These are phyloP conservation scores for Sphaeridia pumilis DNA, from an alignment of 2,888 invertebrate genomes.

Conservation along the genomic window DNA sequence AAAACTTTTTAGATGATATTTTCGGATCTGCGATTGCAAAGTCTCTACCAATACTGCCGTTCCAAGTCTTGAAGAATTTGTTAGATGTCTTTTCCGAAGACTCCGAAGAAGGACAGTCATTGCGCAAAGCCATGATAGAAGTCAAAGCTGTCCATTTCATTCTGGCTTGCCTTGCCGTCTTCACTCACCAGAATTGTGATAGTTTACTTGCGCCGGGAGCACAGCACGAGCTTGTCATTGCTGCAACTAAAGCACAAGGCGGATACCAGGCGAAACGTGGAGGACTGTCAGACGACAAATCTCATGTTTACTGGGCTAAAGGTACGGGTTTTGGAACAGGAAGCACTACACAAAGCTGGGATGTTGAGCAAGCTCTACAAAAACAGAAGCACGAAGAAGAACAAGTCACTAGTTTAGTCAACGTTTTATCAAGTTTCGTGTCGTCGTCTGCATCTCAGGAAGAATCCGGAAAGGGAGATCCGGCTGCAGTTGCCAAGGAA, in stretches of 20 bases:
- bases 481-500: background rate
- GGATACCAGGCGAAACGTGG: slow-evolving; percentile 9
- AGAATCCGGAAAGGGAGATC: too few relatives aligned
- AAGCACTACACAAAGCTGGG: slow-evolving; percentile 90
- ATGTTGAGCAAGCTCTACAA: slow-evolving; percentile 84
- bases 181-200: slow-evolving; percentile 50
- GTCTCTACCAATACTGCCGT: slow-evolving; percentile 60
- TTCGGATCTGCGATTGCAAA: slow-evolving; percentile 56
- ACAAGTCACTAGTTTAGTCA: slow-evolving; percentile 71
- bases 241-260: slow-evolving; percentile 36
- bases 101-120: slow-evolving; percentile 60
- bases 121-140: slow-evolving; percentile 66
- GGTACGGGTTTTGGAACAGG: slow-evolving; percentile 95
- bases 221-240: slow-evolving; percentile 40
- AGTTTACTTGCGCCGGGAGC: slow-evolving; percentile 38
- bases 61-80: slow-evolving; percentile 62
- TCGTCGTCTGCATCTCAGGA: too few relatives aligned
- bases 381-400: slow-evolving; percentile 85
- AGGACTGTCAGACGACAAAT: slow-evolving; percentile 52
- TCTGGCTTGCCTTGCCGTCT: slow-evolving; percentile 74
- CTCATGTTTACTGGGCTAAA: slow-evolving; percentile 84
- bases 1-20: slow-evolving; percentile 50
- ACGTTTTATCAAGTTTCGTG: slow-evolving; percentile 81
- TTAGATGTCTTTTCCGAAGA: slow-evolving; percentile 63
- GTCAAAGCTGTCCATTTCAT: slow-evolving; percentile 75